Percentiles rank a stretch among this genome's conserved stretches.
Conservation (phyloP, 2,888 invertebrate species). For the Drosophila nr. fundita region DNA sequence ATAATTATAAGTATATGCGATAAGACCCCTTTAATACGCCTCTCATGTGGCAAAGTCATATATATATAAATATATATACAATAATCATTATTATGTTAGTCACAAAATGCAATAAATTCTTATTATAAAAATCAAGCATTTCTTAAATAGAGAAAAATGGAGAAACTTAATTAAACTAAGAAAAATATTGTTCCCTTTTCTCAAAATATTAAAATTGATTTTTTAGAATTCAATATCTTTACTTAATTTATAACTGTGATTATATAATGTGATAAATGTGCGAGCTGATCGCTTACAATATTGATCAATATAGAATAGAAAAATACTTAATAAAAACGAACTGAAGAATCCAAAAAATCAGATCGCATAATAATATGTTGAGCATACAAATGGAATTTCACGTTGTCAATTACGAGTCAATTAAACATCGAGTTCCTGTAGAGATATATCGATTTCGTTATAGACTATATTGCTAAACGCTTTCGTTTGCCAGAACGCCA, state of each 20-base stretch:
- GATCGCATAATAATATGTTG: not conserved
- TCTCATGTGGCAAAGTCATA: too few relatives aligned
- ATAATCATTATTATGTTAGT: too few relatives aligned
- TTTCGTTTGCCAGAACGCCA: conserved; percentile 44
- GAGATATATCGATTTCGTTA: not conserved
- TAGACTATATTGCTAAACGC: not conserved
- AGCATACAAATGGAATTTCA: not conserved
- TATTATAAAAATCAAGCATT: too few relatives aligned
- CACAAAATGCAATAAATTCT: too few relatives aligned
- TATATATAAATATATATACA: too few relatives aligned
- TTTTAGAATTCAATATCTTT: not conserved
- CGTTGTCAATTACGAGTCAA: not conserved
- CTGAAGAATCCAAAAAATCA: not conserved
- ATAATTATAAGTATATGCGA: too few relatives aligned
- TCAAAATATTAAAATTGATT: too few relatives aligned
- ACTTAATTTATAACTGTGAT: not conserved
- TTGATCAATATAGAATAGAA: not conserved
- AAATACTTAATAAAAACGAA: not conserved
- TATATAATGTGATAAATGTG: too few relatives aligned
- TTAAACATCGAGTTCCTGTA: not conserved
- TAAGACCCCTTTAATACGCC: too few relatives aligned
- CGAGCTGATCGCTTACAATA: not conserved
- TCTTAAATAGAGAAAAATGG: too few relatives aligned
- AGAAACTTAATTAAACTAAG: too few relatives aligned
- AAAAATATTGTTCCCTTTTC: too few relatives aligned